These are phyloP conservation scores for Drosophila miranda DNA, from an alignment of 1,140 invertebrate genomes.

Conservation along the genomic window DNA sequence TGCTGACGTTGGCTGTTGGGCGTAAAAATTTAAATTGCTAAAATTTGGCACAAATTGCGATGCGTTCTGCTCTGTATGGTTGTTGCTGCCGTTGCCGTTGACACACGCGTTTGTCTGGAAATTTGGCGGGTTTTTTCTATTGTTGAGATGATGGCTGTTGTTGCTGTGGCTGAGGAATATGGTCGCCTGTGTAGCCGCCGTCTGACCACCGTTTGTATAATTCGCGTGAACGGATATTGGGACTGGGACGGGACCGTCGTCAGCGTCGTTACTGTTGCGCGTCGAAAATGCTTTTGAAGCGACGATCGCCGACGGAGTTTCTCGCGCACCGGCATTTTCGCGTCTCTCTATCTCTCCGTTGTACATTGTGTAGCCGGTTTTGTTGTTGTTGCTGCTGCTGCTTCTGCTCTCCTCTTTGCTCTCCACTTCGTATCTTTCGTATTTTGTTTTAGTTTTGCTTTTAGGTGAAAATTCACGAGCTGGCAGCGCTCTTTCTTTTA, in stretches of 20 bases:
- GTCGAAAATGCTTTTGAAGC: constrained; percentile 57
- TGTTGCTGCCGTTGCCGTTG: constrained; percentile 41
- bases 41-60: constrained; percentile 31
- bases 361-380: constrained; percentile 60
- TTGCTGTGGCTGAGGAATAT: constrained; percentile 65
- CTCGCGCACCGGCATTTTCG: constrained; percentile 25
- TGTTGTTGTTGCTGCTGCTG: constrained; percentile 16
- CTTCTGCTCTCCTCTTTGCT: constrained; percentile 12
- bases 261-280: constrained; percentile 70
- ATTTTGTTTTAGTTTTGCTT: constrained; percentile 11
- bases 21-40: constrained; percentile 71
- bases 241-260: constrained; percentile 40
- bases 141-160: constrained; percentile 33
- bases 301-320: constrained; percentile 23
- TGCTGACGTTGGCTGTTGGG: constrained; percentile 51
- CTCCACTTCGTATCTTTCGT: constrained; percentile 12
- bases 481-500: no score
- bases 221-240: constrained; percentile 57
- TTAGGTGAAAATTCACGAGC: no score
- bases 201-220: constrained; percentile 68
- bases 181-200: constrained; percentile 68
- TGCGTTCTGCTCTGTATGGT: constrained; percentile 35
- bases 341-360: constrained; percentile 32
- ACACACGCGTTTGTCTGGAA: constrained; percentile 65
- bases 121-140: constrained; percentile 56